Percentiles rank a stretch among this genome's conserved stretches.
phyloP scores from a whole-genome alignment of 1,140 invertebrate genomes.

The Drosophila asahinai region DNA sequence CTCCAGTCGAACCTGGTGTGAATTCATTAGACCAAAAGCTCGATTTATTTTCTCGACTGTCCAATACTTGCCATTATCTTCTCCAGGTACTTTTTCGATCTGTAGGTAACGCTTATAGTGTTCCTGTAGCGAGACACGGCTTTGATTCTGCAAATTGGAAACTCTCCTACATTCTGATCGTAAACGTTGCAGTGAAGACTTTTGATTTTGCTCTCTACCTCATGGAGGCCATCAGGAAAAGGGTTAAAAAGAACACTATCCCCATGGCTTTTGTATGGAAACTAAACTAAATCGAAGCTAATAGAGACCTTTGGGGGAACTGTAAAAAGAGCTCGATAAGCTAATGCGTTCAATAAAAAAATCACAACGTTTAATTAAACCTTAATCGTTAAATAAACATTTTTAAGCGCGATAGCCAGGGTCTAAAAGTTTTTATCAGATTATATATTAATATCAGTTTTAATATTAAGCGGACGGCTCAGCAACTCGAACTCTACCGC shows the following conservation, averaged over 20 bases:
- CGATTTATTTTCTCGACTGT: not conserved
- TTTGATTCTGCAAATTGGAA: constrained; percentile 21
- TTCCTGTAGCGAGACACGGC: constrained; percentile 22
- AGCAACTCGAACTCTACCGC: too few species aligned
- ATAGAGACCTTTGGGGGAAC: not conserved
- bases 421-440: too few species aligned
- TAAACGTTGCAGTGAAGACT: constrained; percentile 8
- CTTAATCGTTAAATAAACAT: too few species aligned
- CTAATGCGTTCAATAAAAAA: not conserved
- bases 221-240: not conserved
- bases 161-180: not conserved
- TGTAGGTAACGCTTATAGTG: constrained; percentile 3
- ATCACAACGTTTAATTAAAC: not conserved
- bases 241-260: not conserved
- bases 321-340: not conserved
- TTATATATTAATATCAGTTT: too few species aligned
- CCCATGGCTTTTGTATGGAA: not conserved
- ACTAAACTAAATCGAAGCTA: not conserved
- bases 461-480: too few species aligned
- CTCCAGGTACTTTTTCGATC: not conserved
- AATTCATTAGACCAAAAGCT: not conserved
- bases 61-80: not conserved
- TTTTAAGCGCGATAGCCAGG: too few species aligned
- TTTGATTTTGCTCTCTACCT: constrained; percentile 12
- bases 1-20: constrained; percentile 3